Evolutionary conservation across 2,888 invertebrate genomes (phyloP).

Genomic region (Capitulum mitella): DNA sequence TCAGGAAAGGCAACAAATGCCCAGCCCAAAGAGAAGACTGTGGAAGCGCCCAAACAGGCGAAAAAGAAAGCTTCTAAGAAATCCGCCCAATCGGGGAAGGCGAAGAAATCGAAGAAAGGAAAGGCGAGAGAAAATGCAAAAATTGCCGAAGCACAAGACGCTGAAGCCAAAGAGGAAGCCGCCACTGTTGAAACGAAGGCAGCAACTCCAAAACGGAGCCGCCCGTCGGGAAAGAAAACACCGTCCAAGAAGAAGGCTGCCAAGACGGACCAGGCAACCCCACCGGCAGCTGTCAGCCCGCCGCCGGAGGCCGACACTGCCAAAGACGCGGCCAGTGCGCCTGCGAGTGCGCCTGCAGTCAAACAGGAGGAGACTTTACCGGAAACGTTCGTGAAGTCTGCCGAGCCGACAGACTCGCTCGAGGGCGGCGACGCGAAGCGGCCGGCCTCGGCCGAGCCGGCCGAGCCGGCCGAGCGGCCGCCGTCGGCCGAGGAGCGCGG

Average conservation of each 20-base stretch:
- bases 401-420: no score
- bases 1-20: not conserved
- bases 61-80: not conserved
- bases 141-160: not conserved
- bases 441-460: no score
- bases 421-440: no score
- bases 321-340: not conserved
- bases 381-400: no score
- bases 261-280: not conserved
- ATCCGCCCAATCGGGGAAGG: not conserved
- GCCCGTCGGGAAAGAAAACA: not conserved
- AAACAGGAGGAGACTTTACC: no score
- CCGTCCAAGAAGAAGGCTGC: not conserved
- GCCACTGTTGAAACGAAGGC: not conserved
- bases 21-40: no score
- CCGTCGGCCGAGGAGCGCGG: not conserved
- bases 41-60: not conserved
- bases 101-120: not conserved
- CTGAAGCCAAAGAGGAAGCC: not conserved
- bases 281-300: not conserved
- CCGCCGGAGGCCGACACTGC: not conserved
- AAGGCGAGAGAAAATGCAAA: not conserved
- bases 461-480: no score
- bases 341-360: no score
- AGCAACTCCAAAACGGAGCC: not conserved